Conservation (phyloP, 2,113 vertebrate genomes). For the Lycaon pictus region DNA sequence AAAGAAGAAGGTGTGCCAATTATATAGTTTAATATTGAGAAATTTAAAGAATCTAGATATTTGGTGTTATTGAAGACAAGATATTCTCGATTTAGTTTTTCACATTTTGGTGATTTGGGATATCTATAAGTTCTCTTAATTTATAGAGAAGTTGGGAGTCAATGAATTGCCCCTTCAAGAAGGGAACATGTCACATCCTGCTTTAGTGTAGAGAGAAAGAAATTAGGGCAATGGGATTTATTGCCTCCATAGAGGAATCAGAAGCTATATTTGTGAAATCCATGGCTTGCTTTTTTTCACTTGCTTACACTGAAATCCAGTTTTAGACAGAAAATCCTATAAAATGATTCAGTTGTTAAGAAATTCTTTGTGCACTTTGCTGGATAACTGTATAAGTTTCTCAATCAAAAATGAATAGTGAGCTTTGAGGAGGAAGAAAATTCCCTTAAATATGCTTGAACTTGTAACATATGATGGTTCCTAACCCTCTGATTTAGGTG, state of each 20-base stretch:
- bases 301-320: slow-evolving; percentile 13
- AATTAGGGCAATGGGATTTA: background rate
- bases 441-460: background rate
- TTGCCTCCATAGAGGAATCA: background rate
- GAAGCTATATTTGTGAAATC: background rate
- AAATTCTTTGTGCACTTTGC: background rate
- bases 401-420: slow-evolving; percentile 15
- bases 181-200: background rate
- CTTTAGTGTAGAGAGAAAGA: slow-evolving; percentile 10
- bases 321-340: slow-evolving; percentile 27
- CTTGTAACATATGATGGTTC: background rate
- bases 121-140: slow-evolving; percentile 30
- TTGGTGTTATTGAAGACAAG: slow-evolving; percentile 46
- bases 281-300: background rate
- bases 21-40: slow-evolving; percentile 34
- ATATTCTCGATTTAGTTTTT: slow-evolving; percentile 25
- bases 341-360: slow-evolving; percentile 14
- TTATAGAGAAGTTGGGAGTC: slow-evolving; percentile 24
- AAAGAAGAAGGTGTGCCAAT: slow-evolving; percentile 14
- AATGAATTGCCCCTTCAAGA: slow-evolving; percentile 45
- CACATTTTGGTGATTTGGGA: background rate
- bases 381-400: background rate
- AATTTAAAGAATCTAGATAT: background rate
- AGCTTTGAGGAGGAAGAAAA: slow-evolving; percentile 21
- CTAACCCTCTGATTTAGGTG: background rate